A percentile compares a stretch with the other conserved stretches of the same genome.
Conservation (phyloP, 2,888 invertebrate species). For the Papilio protenor region DNA sequence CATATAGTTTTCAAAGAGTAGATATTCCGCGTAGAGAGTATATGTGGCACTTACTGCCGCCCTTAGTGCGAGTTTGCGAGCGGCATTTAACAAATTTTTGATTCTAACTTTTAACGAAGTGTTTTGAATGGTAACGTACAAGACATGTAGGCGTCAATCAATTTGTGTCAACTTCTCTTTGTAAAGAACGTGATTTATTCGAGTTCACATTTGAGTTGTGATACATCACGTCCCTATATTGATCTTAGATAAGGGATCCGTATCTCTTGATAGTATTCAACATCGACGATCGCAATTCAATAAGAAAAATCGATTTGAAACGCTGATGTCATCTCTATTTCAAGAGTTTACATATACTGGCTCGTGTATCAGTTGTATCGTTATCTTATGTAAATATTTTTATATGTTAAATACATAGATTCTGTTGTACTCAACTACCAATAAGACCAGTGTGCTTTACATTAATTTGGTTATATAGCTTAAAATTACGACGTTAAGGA, state of each 20-base stretch:
- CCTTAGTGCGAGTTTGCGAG: not conserved
- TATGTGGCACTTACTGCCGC: not conserved
- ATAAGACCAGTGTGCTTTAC: not conserved
- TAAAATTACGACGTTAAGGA: not conserved
- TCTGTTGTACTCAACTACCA: not conserved
- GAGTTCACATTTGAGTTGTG: not conserved
- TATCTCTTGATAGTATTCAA: conserved; percentile 17
- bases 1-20: not conserved
- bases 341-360: conserved; percentile 11
- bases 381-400: conserved; percentile 8
- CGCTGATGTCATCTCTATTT: conserved; percentile 27
- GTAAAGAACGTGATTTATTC: conserved; percentile 36
- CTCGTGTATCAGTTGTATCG: conserved; percentile 1
- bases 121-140: not conserved
- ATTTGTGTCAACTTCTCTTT: not conserved
- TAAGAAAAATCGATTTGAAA: conserved; percentile 26
- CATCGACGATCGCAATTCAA: conserved; percentile 24
- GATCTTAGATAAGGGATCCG: conserved; percentile 25
- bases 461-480: not conserved
- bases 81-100: not conserved
- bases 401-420: not conserved
- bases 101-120: not conserved
- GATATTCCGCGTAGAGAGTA: not conserved
- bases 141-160: not conserved
- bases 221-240: conserved; percentile 32